Evolutionary conservation across 2,888 invertebrate genomes (phyloP), one percentile per base, ranked within the genome.

Genomic region (Brachypalpus laphriformis): DNA sequence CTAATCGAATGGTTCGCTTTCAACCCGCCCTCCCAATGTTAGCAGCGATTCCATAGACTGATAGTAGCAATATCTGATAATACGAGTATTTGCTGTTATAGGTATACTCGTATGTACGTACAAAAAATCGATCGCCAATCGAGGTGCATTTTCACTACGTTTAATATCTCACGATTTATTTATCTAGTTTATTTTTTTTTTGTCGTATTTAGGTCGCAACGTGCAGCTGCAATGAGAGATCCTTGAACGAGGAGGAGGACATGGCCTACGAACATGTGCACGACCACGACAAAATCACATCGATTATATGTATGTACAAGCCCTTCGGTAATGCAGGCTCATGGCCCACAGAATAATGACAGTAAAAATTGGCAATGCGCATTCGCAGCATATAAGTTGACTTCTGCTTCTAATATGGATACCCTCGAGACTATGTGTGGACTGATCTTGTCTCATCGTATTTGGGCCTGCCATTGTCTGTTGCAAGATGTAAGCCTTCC

Each of bases 381-480:
- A 61, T 66, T 56, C 59, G 28, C 28, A 45, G 66, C 61, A 54
- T 47, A 77, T 66, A 59, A 68, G 47, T 57, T 59, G 75, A 76
- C 70, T 77, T 57, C 65, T 76, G 72, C 78, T 72, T 83, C 78
- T 83, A 78, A 74, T 74, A 61, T 56, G 72, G 59, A 66, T 63
- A 61, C 61, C 14, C 47, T 59, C 20, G 51, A 47, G 61, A 51
- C 47, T 22, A 49, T 66, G 82, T 57, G 68, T 47, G 75, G 65
- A 76, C 25, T 54, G 75, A 80, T 74, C 83, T 80, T 80, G 75
- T 75, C 65, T 57, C 57, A 63, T 85, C 71, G 70, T 66, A 85
- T 85, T 85, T 80, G 85, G 81, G 65, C 65, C 66, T 78, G 54
- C 74, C 65, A 85, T 85, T 80, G 81, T 76, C 81, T 76, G 74